Base-by-base conservation (phyloP, 1,140 invertebrate genomes). In the Aphis craccivora region DNA sequence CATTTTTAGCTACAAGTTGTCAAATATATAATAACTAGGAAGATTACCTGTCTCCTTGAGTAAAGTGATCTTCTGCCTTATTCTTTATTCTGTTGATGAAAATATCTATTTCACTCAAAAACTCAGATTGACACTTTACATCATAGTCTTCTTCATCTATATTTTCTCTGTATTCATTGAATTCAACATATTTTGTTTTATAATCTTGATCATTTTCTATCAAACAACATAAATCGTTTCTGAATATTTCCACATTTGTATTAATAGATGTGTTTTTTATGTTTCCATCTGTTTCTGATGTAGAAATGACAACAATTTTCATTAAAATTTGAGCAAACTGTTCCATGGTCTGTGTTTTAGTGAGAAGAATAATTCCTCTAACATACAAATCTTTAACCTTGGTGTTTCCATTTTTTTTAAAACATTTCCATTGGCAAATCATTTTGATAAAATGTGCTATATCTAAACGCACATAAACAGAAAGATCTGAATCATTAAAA, bases 391-490 rank as follows among this genome's bases (percentile, higher is more conserved):
- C 76, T 37, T 83, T 83, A 6, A 83, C n/a, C 20, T 35, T 81
- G 5, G 30, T 18, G 14, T 81, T 37, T 35, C 5, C 5, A 22
- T 37, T 5, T 37, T 18, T 37, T 83, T 84, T 84, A 43, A 48
- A 51, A 48, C 25, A n/a, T 11, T 87, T 87, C 14, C 30, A 87
- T 7, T 30, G 9, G 25, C 30, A 48, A 5, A 87, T 87, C 86
- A 87, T 87, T 87, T 87, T 51, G 5, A 48, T 48, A 8, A 87
- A 48, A 48, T 51, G 86, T 14, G 86, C 43, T 2, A 48, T 87
- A 48, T 87, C 86, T 2, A 87, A 87, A 87, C 86, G 86, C 43
- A 87, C 43, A 87, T 87, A 48, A 20, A 87, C 37, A 48, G 35
- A 18, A 37, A 37, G 2, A n/a, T 14, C 11, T 22, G 5, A 22